Base-by-base conservation (phyloP, 2,797 vertebrate genomes). In the Enteromius thamalakanensis region DNA sequence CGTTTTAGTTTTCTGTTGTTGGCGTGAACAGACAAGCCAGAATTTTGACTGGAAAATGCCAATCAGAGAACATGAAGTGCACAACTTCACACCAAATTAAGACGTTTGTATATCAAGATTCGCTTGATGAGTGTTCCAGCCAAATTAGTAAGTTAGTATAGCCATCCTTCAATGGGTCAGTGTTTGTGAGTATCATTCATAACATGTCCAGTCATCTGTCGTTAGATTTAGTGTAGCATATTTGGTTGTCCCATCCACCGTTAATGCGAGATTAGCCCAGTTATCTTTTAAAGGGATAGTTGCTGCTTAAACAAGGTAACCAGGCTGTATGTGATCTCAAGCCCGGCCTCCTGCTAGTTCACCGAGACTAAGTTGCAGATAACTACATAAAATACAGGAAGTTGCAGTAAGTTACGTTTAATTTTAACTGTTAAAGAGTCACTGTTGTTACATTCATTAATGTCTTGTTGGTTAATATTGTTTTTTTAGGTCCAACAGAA, bases 401-500 rank as follows among this genome's bases (percentile, higher is more conserved):
- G 14, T 17, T 17, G 6, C 11, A 34, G 32, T 32, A 34, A 32
- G 19, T 12, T 17, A 60, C 15, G 10, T 23, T 58, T 29, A n/a
- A 15, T 12, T 42, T 10, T 10, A 9, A 42, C 9, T 32, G 6
- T 55, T n/a, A 60, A 12, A 29, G 8, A 6, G 6, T 85, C 1
- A 32, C 60, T 49, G 0, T 88, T 29, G 42, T 55, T 55, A 62
- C 53, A 1, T 55, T 60, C 26, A 47, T 23, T 17, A 11, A 64
- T 72, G 12, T 71, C 55, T 45, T 1, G 6, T 42, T 67, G 37
- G 1, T 49, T 51, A 14, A 76, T 55, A 49, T 81, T 69, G 34
- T 78, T 9, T 81, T 76, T 65, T 40, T 83, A 99, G 98, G 98
- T 86, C 98, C 98, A 42, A 94, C 94, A 0, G 91, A 93, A 49